These are phyloP conservation scores for Heliangelus exortis DNA, from an alignment of 2,797 vertebrate species.

Conservation along the genomic window DNA sequence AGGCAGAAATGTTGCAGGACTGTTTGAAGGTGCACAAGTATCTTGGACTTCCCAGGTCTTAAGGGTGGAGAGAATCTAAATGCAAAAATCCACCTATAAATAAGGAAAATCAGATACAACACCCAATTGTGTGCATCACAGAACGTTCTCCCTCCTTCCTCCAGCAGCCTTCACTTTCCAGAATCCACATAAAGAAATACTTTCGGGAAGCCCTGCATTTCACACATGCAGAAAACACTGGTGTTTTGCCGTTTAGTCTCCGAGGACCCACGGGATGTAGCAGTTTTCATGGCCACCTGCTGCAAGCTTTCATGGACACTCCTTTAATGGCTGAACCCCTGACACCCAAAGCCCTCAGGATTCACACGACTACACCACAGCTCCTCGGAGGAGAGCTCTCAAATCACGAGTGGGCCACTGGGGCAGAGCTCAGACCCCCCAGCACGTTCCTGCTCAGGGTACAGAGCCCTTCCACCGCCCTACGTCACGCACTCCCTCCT, in stretches of 20 bases:
- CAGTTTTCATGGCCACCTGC: rapidly evolving
- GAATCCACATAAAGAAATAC: rapidly evolving
- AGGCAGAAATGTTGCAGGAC: background rate
- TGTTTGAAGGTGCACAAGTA: background rate
- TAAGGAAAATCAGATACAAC: background rate
- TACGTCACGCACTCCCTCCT: rapidly evolving
- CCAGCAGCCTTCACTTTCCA: background rate
- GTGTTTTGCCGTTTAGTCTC: rapidly evolving
- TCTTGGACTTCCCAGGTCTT: background rate
- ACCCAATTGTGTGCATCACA: background rate
- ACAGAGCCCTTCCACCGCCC: rapidly evolving
- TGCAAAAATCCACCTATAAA: background rate
- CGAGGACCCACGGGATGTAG: rapidly evolving
- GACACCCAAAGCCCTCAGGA: rapidly evolving
- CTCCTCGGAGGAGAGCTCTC: too few species aligned
- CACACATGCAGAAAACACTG: rapidly evolving
- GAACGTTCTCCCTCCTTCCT: background rate
- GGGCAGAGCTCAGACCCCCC: background rate
- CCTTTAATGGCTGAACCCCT: rapidly evolving
- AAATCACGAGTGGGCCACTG: rapidly evolving
- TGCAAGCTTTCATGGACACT: rapidly evolving
- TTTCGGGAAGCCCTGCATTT: rapidly evolving
- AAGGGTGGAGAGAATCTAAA: background rate
- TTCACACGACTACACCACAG: background rate
- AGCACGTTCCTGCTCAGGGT: too few species aligned